phyloP scores from a whole-genome alignment of 2,888 invertebrate genomes.

The Clivina fossor region DNA sequence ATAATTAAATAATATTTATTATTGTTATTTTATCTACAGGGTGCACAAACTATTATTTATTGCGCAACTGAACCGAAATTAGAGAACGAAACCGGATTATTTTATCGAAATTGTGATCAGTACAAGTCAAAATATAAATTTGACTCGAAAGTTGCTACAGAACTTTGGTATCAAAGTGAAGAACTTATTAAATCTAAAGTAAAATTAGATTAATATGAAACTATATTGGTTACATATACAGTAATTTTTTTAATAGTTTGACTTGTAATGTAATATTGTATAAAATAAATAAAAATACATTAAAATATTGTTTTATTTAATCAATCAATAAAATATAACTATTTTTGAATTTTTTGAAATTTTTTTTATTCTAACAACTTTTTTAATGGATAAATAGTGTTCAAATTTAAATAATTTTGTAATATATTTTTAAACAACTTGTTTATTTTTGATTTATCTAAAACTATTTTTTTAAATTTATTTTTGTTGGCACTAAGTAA shows the following conservation, averaged over 20 bases:
- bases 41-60: constrained; percentile 76
- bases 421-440: no score
- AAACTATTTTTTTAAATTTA: no score
- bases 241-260: no score
- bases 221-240: neutral
- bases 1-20: constrained; percentile 17
- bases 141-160: constrained; percentile 62
- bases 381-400: no score
- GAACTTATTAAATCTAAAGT: constrained; percentile 8
- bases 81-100: constrained; percentile 66
- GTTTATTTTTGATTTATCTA: no score
- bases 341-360: no score
- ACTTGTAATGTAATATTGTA: neutral
- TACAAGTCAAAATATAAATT: constrained; percentile 64
- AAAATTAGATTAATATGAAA: neutral
- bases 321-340: no score
- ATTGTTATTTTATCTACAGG: constrained; percentile 58
- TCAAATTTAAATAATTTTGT: no score
- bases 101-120: constrained; percentile 74
- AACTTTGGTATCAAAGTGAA: constrained; percentile 63
- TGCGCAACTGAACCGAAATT: constrained; percentile 68
- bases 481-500: no score
- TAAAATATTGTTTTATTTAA: neutral
- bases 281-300: neutral
- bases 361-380: no score